phyloP scores from a whole-genome alignment of 2,113 vertebrate genomes.

The Gnathonemus echidnorhynchus region DNA sequence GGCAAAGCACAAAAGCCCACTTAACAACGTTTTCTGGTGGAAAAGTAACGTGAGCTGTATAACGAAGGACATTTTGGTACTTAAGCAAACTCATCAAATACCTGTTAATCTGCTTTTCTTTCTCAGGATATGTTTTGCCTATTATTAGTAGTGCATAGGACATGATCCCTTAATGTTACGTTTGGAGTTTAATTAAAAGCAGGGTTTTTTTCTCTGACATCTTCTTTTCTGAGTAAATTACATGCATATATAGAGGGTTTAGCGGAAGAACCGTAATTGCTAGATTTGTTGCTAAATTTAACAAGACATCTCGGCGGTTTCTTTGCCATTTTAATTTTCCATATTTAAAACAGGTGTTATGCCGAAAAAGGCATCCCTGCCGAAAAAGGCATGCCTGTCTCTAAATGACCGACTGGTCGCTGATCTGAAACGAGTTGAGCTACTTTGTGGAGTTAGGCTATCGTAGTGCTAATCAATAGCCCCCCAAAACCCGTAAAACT shows the following conservation, averaged over 20 bases:
- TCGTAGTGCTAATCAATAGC: too few species aligned
- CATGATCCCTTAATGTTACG: background rate
- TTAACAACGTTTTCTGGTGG: too few species aligned
- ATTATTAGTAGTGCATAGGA: background rate
- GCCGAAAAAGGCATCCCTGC: too few species aligned
- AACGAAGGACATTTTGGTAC: background rate
- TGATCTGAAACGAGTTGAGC: too few species aligned
- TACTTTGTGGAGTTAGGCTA: too few species aligned
- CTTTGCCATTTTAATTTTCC: background rate
- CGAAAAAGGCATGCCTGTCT: too few species aligned
- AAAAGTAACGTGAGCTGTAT: background rate
- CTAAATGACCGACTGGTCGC: too few species aligned
- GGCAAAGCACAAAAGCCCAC: background rate
- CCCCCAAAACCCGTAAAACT: too few species aligned
- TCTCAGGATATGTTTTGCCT: background rate
- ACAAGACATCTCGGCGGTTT: background rate
- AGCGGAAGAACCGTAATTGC: background rate
- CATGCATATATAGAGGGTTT: background rate
- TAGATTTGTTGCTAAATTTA: background rate
- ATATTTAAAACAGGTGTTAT: background rate
- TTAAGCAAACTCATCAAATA: background rate
- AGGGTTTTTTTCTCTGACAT: background rate
- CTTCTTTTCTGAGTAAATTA: too few species aligned
- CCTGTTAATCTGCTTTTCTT: background rate
- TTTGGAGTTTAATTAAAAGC: background rate